Percentiles rank a stretch among this genome's conserved stretches.
Conservation (phyloP, 2,113 vertebrate genomes). For the Apaloderma vittatum region DNA sequence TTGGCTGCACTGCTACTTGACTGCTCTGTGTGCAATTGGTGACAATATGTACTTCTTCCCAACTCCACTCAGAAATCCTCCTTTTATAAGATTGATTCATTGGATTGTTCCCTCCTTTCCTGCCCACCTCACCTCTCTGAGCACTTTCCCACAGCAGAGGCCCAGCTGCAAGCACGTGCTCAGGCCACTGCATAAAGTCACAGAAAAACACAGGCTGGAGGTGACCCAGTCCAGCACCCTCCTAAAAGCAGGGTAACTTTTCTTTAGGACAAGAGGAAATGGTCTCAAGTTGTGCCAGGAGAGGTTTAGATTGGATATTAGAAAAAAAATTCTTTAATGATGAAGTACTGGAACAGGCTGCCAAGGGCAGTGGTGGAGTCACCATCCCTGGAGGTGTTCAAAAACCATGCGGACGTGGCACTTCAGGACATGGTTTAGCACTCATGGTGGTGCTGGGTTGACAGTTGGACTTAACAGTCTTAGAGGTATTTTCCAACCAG, state of each 20-base stretch:
- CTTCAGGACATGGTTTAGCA: too few relatives aligned
- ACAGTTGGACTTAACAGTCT: too few relatives aligned
- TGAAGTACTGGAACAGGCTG: too few relatives aligned
- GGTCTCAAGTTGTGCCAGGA: too few relatives aligned
- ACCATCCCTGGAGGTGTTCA: too few relatives aligned
- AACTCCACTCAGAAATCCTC: not conserved
- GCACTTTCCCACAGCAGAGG: not conserved
- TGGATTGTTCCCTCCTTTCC: fast-evolving
- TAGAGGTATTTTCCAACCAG: too few relatives aligned
- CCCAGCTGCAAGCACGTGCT: not conserved
- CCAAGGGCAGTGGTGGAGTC: too few relatives aligned
- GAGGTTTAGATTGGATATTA: too few relatives aligned
- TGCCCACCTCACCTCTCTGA: not conserved
- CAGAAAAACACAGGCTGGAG: not conserved
- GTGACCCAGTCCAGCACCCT: not conserved
- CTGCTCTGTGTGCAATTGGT: not conserved
- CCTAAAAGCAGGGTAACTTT: not conserved
- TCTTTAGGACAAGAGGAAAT: too few relatives aligned
- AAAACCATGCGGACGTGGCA: too few relatives aligned
- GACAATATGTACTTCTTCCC: not conserved
- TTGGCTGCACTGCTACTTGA: not conserved
- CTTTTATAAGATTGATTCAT: fast-evolving
- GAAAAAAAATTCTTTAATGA: too few relatives aligned
- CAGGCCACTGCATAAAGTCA: fast-evolving
- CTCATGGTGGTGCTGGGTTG: too few relatives aligned